Conservation (phyloP, 2,888 invertebrate genomes). For the Halictus ligatus region DNA sequence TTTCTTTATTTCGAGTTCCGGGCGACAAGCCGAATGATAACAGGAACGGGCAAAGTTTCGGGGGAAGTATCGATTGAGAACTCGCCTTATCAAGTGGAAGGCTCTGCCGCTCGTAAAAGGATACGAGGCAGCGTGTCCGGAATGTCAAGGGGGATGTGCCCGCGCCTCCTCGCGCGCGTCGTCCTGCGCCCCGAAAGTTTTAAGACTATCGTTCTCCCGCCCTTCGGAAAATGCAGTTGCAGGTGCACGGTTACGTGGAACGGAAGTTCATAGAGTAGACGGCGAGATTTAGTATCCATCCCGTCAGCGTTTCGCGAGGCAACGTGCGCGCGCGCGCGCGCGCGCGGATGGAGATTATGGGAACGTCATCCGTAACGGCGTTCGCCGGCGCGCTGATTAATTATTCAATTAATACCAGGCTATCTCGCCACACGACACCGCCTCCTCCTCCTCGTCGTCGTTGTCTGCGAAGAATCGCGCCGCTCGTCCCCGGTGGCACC, state of each 20-base stretch:
- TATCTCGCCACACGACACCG: constrained; percentile 6
- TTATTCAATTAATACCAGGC: constrained; percentile 55
- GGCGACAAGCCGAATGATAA: constrained; percentile 32
- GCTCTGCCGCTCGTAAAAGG: constrained; percentile 72
- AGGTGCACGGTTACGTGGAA: constrained; percentile 37
- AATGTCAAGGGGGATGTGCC: constrained; percentile 72
- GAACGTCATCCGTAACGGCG: constrained; percentile 42
- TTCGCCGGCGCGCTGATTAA: constrained; percentile 43
- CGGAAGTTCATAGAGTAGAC: constrained; percentile 43
- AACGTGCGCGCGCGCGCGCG: background rate
- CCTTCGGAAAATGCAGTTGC: constrained; percentile 56
- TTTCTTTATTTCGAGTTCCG: constrained; percentile 29
- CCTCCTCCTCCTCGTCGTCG: background rate
- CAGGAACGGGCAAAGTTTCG: constrained; percentile 51
- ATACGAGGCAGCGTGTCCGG: constrained; percentile 72
- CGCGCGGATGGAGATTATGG: constrained; percentile 42
- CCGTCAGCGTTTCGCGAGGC: constrained; percentile 47
- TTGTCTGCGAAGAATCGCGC: constrained; percentile 19
- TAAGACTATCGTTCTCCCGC: constrained; percentile 44
- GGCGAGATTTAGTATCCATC: constrained; percentile 51
- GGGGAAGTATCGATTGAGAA: constrained; percentile 73
- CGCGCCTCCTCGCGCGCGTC: background rate
- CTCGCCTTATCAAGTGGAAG: constrained; percentile 72
- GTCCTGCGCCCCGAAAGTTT: constrained; percentile 59
- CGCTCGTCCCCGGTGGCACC: background rate